Evolutionary conservation across 2,113 vertebrate species (phyloP), one percentile per base, ranked within the genome.

Genomic region (Saguinus imperator): DNA sequence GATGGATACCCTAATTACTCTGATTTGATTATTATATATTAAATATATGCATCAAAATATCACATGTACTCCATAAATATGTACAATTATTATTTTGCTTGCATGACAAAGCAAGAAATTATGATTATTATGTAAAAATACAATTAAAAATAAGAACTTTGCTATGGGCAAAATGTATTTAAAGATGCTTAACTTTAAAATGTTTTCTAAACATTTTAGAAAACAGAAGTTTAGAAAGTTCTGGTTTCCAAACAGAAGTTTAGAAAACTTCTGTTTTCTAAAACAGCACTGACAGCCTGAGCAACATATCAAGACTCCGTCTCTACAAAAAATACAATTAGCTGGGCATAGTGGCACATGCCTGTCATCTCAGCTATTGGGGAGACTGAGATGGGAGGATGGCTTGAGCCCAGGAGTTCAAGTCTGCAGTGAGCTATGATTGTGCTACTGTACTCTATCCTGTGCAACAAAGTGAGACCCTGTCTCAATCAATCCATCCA

Each of bases 161-260:
- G 27, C 45, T 58, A 88, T 45, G 25, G 66, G 23, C 18, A 95
- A 79, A 95, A 96, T 66, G 27, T 77, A 91, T 11, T 75, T 45
- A 81, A 94, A 96, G 50, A 82, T 0, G 75, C 9, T 17, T 94
- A 35, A 96, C 35, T 86, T 96, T 85, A 48, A 90, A 52, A 52
- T 52, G 50, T 52, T 52, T 52, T 52, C 50, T 52, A 52, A 52
- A 52, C 50, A 52, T 52, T 52, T 52, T 52, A 52, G 50, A 52
- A 52, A 52, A 52, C 14, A 52, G 48, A 52, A 52, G 16, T 52
- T 52, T 52, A 52, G 50, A 52, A 52, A 52, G 50, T 50, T 50
- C 50, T 50, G 50, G 50, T 50, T 50, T 50, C 50, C 14, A 50
- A 50, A 50, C 50, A 50, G 50, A 50, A 50, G 50, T 52, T 52